These are phyloP conservation scores for Himalopsyche tibetana DNA, from an alignment of 2,888 invertebrate species.

Conservation along the genomic window DNA sequence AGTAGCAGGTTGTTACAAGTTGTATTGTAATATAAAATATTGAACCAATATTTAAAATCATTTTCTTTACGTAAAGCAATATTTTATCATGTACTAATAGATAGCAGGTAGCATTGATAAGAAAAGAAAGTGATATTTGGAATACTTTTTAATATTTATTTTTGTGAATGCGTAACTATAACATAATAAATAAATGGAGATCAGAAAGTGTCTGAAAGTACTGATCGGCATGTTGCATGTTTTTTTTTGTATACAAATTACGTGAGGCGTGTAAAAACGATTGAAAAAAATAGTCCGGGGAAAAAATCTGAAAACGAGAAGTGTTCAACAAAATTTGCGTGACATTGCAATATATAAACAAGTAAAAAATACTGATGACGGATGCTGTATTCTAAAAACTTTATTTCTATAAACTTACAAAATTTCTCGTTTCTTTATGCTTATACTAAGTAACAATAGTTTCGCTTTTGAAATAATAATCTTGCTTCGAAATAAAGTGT, in stretches of 20 bases:
- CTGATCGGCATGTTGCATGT: background rate
- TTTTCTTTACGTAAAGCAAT: background rate
- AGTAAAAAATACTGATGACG: background rate
- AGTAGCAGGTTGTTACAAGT: no score
- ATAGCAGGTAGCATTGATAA: background rate
- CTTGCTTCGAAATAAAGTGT: background rate
- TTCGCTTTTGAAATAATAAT: background rate
- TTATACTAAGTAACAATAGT: conserved; percentile 29
- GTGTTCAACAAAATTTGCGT: background rate
- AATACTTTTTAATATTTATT: background rate
- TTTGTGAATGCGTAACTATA: conserved; percentile 22
- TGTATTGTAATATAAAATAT: background rate
- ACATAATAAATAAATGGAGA: background rate
- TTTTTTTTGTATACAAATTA: background rate
- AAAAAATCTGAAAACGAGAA: background rate
- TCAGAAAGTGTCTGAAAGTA: conserved; percentile 20
- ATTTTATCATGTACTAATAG: background rate
- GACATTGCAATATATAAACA: background rate
- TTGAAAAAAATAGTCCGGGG: background rate
- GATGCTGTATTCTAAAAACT: background rate
- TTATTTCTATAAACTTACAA: background rate
- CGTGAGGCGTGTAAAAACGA: background rate
- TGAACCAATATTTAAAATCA: background rate
- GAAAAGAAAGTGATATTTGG: background rate
- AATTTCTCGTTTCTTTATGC: background rate